Conservation (phyloP, 2,888 invertebrate genomes). For the Vandiemenella viatica region DNA sequence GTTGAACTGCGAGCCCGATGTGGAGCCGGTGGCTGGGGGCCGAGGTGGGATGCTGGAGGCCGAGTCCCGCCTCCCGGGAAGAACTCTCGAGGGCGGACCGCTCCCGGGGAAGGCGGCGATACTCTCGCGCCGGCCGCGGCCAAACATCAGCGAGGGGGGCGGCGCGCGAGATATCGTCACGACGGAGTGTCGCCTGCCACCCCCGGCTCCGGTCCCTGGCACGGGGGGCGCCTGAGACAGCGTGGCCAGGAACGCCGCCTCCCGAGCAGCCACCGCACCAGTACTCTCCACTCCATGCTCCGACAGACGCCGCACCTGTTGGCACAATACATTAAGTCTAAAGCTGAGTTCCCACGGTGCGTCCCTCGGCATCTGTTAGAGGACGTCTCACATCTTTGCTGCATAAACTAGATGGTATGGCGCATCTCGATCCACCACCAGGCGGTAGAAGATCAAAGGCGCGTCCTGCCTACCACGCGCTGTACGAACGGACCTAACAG, state of each 20-base stretch:
- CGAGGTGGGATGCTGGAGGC: slow-evolving; percentile 35
- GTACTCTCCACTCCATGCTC: slow-evolving; percentile 53
- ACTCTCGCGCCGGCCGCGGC: slow-evolving; percentile 63
- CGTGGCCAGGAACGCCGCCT: slow-evolving; percentile 70
- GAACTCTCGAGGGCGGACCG: slow-evolving; percentile 24
- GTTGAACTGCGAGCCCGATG: slow-evolving; percentile 64
- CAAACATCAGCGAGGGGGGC: slow-evolving; percentile 45
- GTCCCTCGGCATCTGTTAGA: too few relatives aligned
- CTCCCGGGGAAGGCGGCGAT: slow-evolving; percentile 52
- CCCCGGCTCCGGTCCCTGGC: slow-evolving; percentile 51
- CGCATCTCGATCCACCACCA: too few relatives aligned
- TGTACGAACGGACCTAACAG: too few relatives aligned
- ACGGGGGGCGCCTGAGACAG: slow-evolving; percentile 57
- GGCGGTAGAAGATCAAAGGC: too few relatives aligned
- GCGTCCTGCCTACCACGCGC: too few relatives aligned
- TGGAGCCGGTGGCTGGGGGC: slow-evolving; percentile 45
- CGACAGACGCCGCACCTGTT: slow-evolving; percentile 65
- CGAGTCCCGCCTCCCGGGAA: slow-evolving; percentile 30
- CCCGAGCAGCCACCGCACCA: slow-evolving; percentile 51
- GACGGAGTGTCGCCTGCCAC: slow-evolving; percentile 69
- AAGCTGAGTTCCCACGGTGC: too few relatives aligned
- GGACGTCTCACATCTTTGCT: too few relatives aligned
- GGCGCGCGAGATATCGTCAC: slow-evolving; percentile 76
- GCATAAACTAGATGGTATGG: too few relatives aligned
- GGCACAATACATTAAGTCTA: too few relatives aligned